Percentiles rank a stretch among this genome's conserved stretches.
Evolutionary conservation across 2,797 vertebrate genomes (phyloP).

Genomic region (Gephyroberyx darwinii): DNA sequence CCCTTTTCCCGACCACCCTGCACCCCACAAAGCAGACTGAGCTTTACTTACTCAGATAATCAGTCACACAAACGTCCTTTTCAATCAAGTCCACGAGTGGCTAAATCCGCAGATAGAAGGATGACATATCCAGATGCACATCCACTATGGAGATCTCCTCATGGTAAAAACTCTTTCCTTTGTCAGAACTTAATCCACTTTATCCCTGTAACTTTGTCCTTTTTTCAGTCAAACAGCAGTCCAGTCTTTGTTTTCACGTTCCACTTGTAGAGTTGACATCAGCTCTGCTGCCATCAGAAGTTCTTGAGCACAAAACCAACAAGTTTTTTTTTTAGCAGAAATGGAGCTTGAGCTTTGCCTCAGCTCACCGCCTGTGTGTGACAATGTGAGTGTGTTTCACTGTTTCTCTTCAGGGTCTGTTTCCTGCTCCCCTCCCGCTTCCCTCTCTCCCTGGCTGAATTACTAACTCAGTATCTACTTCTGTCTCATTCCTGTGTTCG

Average conservation of each 20-base stretch:
- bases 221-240: slow-evolving; percentile 30
- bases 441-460: slow-evolving; percentile 17
- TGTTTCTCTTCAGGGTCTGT: slow-evolving; percentile 49
- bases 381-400: slow-evolving; percentile 45
- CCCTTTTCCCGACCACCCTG: slow-evolving; percentile 31
- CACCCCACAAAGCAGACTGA: slow-evolving; percentile 44
- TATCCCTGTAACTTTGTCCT: slow-evolving; percentile 26
- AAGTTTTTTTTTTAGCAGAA: slow-evolving; percentile 14
- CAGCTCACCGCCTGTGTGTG: slow-evolving; percentile 38
- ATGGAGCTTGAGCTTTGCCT: slow-evolving; percentile 18
- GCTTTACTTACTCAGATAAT: slow-evolving; percentile 69
- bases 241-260: background rate
- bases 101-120: slow-evolving; percentile 25
- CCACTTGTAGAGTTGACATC: slow-evolving; percentile 37
- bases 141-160: slow-evolving; percentile 25
- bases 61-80: slow-evolving; percentile 36
- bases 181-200: slow-evolving; percentile 19
- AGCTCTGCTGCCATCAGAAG: slow-evolving; percentile 25
- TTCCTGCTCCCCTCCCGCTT: slow-evolving; percentile 51
- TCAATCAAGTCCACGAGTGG: slow-evolving; percentile 31
- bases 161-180: slow-evolving; percentile 27
- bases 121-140: slow-evolving; percentile 39
- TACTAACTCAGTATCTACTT: slow-evolving; percentile 3
- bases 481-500: slow-evolving; percentile 26
- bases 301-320: slow-evolving; percentile 29